Evolutionary conservation across 2,888 invertebrate genomes (phyloP).

Genomic region (Cheilosia variabilis): DNA sequence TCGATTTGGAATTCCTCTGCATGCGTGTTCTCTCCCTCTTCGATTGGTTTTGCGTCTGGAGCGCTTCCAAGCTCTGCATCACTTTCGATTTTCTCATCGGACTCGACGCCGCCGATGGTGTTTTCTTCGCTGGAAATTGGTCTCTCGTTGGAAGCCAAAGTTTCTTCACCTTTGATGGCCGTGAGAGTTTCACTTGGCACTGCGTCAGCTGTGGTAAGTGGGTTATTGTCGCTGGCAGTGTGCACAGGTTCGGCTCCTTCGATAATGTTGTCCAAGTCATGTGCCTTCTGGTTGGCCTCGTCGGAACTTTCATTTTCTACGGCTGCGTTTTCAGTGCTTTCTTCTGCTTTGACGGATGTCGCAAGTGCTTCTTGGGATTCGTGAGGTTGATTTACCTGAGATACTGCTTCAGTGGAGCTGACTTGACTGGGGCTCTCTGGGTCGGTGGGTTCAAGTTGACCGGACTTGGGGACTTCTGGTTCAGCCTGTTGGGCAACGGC

Average conservation of each 20-base stretch:
- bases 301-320: conserved; percentile 56
- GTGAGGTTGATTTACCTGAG: conserved; percentile 47
- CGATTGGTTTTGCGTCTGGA: conserved; percentile 46
- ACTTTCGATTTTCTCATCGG: conserved; percentile 67
- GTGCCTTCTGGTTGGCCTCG: conserved; percentile 42
- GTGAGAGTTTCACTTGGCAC: conserved; percentile 53
- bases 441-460: conserved; percentile 5
- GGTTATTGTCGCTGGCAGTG: conserved; percentile 52
- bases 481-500: not conserved
- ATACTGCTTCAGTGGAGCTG: conserved; percentile 27
- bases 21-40: conserved; percentile 22
- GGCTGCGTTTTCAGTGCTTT: conserved; percentile 19
- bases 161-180: conserved; percentile 40
- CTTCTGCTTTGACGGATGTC: conserved; percentile 24
- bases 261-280: conserved; percentile 56
- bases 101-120: conserved; percentile 19
- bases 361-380: conserved; percentile 27
- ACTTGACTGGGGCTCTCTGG: not conserved
- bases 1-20: conserved; percentile 46
- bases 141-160: conserved; percentile 23
- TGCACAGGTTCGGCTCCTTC: conserved; percentile 41
- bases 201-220: conserved; percentile 31
- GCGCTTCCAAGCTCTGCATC: conserved; percentile 46
- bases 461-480: conserved; percentile 16
- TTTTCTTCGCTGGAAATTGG: conserved; percentile 53